Base-by-base conservation (phyloP, 2,797 vertebrate genomes). In the Holocentrus rufus region DNA sequence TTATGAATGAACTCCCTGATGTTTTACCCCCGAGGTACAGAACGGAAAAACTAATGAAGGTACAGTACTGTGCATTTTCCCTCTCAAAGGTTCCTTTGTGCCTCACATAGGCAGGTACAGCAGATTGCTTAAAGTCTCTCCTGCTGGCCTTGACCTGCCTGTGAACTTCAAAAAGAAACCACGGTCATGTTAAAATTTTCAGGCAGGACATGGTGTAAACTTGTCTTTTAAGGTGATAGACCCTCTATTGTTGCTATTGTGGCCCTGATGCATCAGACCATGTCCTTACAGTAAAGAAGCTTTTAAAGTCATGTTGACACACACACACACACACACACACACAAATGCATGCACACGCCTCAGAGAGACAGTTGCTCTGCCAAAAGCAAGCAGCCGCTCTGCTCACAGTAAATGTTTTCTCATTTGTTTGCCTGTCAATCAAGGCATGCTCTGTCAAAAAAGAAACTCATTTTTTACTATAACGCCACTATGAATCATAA, bases 381-480 rank as follows among this genome's bases (percentile, higher is more conserved):
- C 87, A 84, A 80, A 87, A 84, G 81, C 81, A 80, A 72, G 80
- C 72, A 53, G 71, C 69, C 49, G 44, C 87, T 85, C 73, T 80
- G 69, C 86, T 89, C 90, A 79, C 84, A 89, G 87, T 87, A 90
- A 91, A 92, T 91, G 78, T 92, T 91, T 93, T 91, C 87, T 92
- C 87, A 92, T 93, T 91, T 91, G 88, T 82, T 81, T 84, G 84
- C 81, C 89, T 89, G 91, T 92, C 92, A 92, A 73, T 92, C 87
- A 87, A 87, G 73, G 87, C 57, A 63, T 70, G 74, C 85, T 77
- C 76, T 73, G 85, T 90, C 79, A 85, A 74, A 89, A 86, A 81
- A 79, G 56, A 72, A 91, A 84, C 74, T 82, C 72, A 90, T 90
- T 90, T 89, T 81, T 78, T 89, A 82, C 72, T 70, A 81, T 34